Base-by-base conservation (phyloP, 2,797 vertebrate genomes). In the Amblyraja radiata region DNA sequence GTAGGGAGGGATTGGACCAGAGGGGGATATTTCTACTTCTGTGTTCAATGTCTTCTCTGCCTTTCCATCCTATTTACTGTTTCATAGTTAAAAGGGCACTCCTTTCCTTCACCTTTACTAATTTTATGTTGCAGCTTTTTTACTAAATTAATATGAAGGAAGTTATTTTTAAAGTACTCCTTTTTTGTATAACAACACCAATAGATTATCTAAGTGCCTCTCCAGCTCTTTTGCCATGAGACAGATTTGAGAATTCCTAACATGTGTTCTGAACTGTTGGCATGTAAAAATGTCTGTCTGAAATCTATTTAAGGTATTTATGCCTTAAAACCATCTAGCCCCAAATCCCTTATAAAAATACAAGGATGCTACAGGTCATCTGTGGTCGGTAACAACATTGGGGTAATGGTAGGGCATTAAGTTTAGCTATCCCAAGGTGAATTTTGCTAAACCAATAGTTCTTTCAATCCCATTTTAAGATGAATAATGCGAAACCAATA, bases 31-130 rank as follows among this genome's bases (percentile, higher is more conserved):
- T 76, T 71, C 63, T 73, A 73, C 65, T 91, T 91, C 68, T 74
- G 16, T n/a, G 46, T 88, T 74, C 23, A 74, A 58, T 91, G 88
- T 74, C 88, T 91, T 91, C 32, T 91, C 65, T 91, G 46, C 36
- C 90, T 91, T 71, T 90, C 32, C 36, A 74, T 71, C 68, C 54
- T 74, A 46, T 25, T 23, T 92, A 39, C 46, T 92, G 90, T 92
- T 92, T 92, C 71, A 92, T 92, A 54, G 39, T 76, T 92, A 74
- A 39, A 14, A 14, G 73, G 2, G n/a, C 90, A 74, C 90, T 76
- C 5, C 28, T 92, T 92, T 13, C 68, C 71, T 76, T 76, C 36
- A 58, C 61, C 36, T 39, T 58, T 76, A 39, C 46, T 92, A 46
- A 76, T 58, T 39, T 92, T 92, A 25, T 58, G 9, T 2, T 92